These are phyloP conservation scores for Pyrocephalus nanus DNA, from an alignment of 2,797 vertebrate species.

Conservation along the genomic window DNA sequence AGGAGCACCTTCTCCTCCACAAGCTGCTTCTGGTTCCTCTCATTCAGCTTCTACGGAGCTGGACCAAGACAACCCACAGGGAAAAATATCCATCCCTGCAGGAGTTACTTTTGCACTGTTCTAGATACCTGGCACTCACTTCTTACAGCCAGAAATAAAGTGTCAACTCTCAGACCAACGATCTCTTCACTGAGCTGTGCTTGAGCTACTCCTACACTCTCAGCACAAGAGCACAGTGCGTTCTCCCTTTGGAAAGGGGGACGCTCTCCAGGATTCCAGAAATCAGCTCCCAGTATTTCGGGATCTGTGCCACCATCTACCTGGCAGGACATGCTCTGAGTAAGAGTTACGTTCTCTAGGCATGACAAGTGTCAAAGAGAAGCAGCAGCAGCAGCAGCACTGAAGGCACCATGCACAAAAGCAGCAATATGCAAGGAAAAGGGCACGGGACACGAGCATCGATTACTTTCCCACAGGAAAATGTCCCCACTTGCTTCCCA, in stretches of 20 bases:
- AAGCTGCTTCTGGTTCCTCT: constrained; percentile 4
- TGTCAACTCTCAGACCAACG: neutral
- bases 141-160: constrained; percentile 21
- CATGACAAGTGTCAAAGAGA: constrained; percentile 47
- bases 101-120: neutral
- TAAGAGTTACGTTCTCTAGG: constrained; percentile 41
- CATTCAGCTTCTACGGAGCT: neutral
- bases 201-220: neutral
- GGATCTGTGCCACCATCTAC: neutral
- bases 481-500: constrained; percentile 40
- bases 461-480: constrained; percentile 48
- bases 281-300: neutral
- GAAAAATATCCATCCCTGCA: neutral
- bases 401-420: constrained; percentile 75
- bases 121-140: neutral
- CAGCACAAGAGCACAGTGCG: neutral
- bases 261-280: neutral
- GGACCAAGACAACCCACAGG: neutral
- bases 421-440: constrained; percentile 61
- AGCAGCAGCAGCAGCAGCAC: constrained; percentile 61
- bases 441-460: constrained; percentile 50
- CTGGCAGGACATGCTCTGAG: constrained; percentile 43
- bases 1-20: neutral
- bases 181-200: neutral
- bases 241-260: neutral